A percentile compares a stretch with the other conserved stretches of the same genome.
Evolutionary conservation across 1,140 invertebrate genomes (phyloP).

Genomic region (Luehdorfia chinensis): DNA sequence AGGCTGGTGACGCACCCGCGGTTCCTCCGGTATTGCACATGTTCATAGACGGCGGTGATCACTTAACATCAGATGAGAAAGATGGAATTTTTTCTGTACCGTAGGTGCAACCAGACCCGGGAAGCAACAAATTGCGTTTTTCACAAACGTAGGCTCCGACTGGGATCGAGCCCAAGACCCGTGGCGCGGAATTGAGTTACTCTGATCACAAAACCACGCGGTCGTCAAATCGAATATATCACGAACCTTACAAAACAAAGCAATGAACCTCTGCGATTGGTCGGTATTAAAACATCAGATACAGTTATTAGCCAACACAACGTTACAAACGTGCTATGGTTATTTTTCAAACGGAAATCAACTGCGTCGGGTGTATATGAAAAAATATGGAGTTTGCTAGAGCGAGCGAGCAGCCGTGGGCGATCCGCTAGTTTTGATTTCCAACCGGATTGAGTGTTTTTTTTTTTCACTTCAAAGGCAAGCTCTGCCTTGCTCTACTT

Average conservation of each 20-base stretch:
- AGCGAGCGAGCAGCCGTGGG: conserved; percentile 9
- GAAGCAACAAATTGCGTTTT: too few species aligned
- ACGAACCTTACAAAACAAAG: conserved; percentile 5
- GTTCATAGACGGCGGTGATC: too few species aligned
- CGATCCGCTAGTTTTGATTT: conserved; percentile 19
- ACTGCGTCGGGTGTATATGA: conserved; percentile 3
- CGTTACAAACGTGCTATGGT: conserved; percentile 11
- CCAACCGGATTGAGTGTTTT: conserved; percentile 22
- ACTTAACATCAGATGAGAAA: too few species aligned
- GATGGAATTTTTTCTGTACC: too few species aligned
- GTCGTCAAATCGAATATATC: too few species aligned
- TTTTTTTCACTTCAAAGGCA: conserved; percentile 23
- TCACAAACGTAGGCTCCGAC: too few species aligned
- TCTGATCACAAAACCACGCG: too few species aligned
- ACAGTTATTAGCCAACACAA: conserved; percentile 1
- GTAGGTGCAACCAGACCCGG: too few species aligned
- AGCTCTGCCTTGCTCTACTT: conserved; percentile 16
- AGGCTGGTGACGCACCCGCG: too few species aligned
- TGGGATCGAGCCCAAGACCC: too few species aligned
- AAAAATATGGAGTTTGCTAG: conserved; percentile 6
- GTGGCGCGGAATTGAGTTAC: too few species aligned
- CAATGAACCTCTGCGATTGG: conserved; percentile 7
- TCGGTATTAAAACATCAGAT: conserved; percentile 1
- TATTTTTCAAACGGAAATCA: conserved; percentile 15
- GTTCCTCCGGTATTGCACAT: too few species aligned